These are phyloP conservation scores for Cremastinae sp. DNA, from an alignment of 2,888 invertebrate species.

Conservation along the genomic window DNA sequence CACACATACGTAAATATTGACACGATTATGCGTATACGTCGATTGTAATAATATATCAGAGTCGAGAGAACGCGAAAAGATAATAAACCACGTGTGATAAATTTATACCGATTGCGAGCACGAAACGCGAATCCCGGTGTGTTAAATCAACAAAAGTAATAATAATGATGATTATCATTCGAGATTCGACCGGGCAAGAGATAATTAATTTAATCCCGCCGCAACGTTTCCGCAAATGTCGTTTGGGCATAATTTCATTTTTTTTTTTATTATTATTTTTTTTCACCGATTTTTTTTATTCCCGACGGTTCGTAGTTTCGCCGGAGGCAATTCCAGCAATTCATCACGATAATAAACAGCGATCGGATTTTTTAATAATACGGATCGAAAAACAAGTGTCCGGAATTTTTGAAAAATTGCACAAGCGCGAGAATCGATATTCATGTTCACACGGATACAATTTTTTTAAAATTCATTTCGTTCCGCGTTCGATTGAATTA, in stretches of 20 bases:
- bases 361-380: no score
- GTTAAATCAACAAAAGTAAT: constrained; percentile 42
- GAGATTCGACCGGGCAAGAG: constrained; percentile 19
- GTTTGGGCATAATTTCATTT: constrained; percentile 5
- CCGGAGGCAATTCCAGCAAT: no score
- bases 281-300: no score
- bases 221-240: constrained; percentile 39
- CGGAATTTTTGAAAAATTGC: background rate
- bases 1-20: no score
- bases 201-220: constrained; percentile 47
- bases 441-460: background rate
- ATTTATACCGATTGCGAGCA: constrained; percentile 42
- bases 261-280: constrained; percentile 19
- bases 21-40: constrained; percentile 14
- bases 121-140: constrained; percentile 50
- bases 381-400: constrained; percentile 1
- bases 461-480: constrained; percentile 51
- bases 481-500: constrained; percentile 51
- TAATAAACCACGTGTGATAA: constrained; percentile 48
- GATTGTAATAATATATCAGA: constrained; percentile 44
- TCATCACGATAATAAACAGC: no score
- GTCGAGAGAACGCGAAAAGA: constrained; percentile 48
- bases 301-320: no score
- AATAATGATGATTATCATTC: constrained; percentile 45
- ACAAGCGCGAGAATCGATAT: no score